Base-by-base conservation (phyloP, 2,113 vertebrate species). In the Thymallus thymallus region DNA sequence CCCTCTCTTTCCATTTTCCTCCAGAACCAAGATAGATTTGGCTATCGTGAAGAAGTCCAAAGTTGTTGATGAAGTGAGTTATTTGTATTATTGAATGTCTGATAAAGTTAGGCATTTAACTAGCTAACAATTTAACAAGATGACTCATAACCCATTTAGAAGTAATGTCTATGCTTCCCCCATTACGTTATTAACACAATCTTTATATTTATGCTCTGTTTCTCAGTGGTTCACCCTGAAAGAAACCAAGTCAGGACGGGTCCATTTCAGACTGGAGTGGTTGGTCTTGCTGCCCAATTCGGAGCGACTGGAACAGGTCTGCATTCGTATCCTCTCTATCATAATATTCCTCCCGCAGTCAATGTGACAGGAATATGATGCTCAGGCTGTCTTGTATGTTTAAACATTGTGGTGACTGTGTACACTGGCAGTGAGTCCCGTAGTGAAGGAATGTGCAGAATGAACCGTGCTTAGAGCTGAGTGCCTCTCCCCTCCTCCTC, bases 241-340 rank as follows among this genome's bases (percentile, higher is more conserved):
- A 85, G 93, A 94, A 6, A 87, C 94, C 0, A 84, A 88, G 0
- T 91, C 90, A 68, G 96, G 95, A 60, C 92, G 91, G 20, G 87
- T 97, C 80, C 95, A 95, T 75, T 90, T 98, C 82, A 92, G 78
- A 78, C 88, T 98, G 78, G 96, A 97, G 85, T 98, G 96, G 96
- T 87, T 97, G 65, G 81, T 88, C 0, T 89, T 96, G 69, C 76
- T 94, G 82, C 68, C 92, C 0, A 90, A 76, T 71, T 84, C 93
- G 23, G 92, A 94, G 63, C 90, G 84, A 41, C 88, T 98, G 24
- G 94, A 95, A 45, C 87, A 96, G 94, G 96, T 96, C 71, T 87
- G 81, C 60, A 0, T 1, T 24, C 26, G 24, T 14, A 48, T 26
- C 30, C 3, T 41, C 24, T 41, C 41, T 60, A n/a, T 18, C 30